A percentile compares a stretch with the other conserved stretches of the same genome.
Conservation (phyloP, 2,888 invertebrate species). For the Proisotoma minuta region DNA sequence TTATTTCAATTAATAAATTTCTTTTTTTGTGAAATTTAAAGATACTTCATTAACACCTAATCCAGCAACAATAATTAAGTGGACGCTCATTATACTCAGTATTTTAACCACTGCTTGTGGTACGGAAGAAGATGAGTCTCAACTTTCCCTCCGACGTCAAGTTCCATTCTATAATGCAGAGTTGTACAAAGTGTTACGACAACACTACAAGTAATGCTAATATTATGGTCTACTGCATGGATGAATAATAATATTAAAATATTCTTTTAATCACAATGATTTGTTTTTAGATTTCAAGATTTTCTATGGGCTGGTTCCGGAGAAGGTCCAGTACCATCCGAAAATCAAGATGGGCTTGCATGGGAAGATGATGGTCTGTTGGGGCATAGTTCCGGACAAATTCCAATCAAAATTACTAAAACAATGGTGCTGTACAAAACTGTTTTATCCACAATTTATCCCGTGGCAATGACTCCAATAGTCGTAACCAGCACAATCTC, state of each 20-base stretch:
- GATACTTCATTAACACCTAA: no score
- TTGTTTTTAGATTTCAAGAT: slow-evolving; percentile 52
- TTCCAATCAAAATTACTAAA: slow-evolving; percentile 34
- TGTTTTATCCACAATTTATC: slow-evolving; percentile 42
- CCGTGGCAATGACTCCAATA: slow-evolving; percentile 44
- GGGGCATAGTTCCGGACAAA: not conserved
- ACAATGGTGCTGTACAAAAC: slow-evolving; percentile 45
- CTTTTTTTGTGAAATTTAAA: no score
- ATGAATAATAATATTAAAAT: not conserved
- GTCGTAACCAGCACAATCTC: slow-evolving; percentile 12
- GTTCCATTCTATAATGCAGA: not conserved
- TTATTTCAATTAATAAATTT: no score
- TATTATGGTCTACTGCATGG: not conserved
- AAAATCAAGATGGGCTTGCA: slow-evolving; percentile 40
- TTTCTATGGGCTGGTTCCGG: slow-evolving; percentile 88
- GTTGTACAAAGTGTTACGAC: slow-evolving; percentile 1
- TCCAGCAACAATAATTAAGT: not conserved
- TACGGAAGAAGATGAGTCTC: slow-evolving; percentile 5
- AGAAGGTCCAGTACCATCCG: slow-evolving; percentile 59
- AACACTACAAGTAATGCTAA: not conserved
- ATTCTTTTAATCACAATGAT: not conserved
- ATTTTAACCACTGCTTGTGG: not conserved
- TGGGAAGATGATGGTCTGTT: slow-evolving; percentile 42
- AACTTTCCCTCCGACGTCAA: not conserved
- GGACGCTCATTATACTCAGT: not conserved